Evolutionary conservation across 2,888 invertebrate species (phyloP), one percentile per base, ranked within the genome.

Genomic region (Pyrocoelia pectoralis): DNA sequence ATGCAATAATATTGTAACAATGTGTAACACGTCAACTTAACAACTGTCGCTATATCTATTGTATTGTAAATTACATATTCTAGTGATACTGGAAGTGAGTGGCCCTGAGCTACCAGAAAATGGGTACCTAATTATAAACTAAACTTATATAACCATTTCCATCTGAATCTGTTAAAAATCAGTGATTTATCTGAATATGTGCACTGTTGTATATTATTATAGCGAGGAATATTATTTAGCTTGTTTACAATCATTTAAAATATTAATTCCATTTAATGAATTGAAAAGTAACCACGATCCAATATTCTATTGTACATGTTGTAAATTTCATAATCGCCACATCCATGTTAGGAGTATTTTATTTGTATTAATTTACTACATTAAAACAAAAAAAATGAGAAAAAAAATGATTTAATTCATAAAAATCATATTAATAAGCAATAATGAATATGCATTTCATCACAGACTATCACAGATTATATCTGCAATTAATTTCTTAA

Each of bases 1-100:
- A 41, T 50, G 41, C 46, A 41, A 28, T 17, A 46, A 14, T 33
- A 19, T n/a, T n/a, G n/a, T n/a, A 38, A 40, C 55, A 58, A 49
- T 62, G 60, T 60, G 68, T 63, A 66, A 67, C 66, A 65, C 62
- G 68, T 66, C 65, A 68, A 61, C 68, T 54, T 61, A 65, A 61
- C 60, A 57, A 60, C 46, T 66, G 59, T 55, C 61, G 67, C 71
- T 72, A 71, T 67, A 68, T 63, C 70, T 72, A 72, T 70, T 73
- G 69, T 67, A 69, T 70, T 70, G 68, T 68, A 72, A 71, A 73
- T 71, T 73, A 70, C 28, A 72, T 71, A 71, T 68, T 71, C 72
- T 81, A 80, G 80, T 79, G 78, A 77, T 78, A 79, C 75, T 80
- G 80, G 79, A 81, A 81, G 80, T 81, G 80, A 80, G 79, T 80